These are phyloP conservation scores for Galaxias olidus DNA, from an alignment of 2,797 vertebrate species.

Conservation along the genomic window DNA sequence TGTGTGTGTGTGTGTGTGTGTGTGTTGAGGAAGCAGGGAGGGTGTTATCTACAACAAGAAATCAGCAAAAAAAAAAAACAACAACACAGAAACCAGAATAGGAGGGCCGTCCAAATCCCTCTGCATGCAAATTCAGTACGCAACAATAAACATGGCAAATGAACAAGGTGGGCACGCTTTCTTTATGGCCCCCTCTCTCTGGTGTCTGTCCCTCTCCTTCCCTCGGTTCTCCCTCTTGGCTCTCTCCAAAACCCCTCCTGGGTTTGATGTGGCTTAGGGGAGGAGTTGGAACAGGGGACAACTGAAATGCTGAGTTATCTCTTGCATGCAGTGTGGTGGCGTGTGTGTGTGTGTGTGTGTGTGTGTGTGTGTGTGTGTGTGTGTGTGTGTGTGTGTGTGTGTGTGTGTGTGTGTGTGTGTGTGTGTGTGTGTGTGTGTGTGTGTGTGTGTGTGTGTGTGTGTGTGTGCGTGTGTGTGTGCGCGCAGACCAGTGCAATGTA, in stretches of 20 bases:
- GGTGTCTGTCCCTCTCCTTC: slow-evolving; percentile 12
- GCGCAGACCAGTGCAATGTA: slow-evolving; percentile 63
- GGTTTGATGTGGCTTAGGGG: slow-evolving; percentile 80
- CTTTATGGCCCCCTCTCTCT: slow-evolving; percentile 59
- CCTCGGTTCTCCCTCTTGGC: slow-evolving; percentile 22
- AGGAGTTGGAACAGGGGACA: slow-evolving; percentile 73
- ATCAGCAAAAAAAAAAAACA: slow-evolving; percentile 73
- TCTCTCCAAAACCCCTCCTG: slow-evolving; percentile 62
- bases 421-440: background rate
- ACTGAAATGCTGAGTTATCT: slow-evolving; percentile 84
- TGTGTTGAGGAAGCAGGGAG: slow-evolving; percentile 24
- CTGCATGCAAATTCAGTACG: slow-evolving; percentile 79
- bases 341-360: slow-evolving; percentile 58
- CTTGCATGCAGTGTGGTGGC: slow-evolving; percentile 68
- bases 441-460: slow-evolving; percentile 42
- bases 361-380: slow-evolving; percentile 15
- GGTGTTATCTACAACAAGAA: slow-evolving; percentile 59
- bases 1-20: slow-evolving; percentile 32
- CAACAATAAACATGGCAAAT: slow-evolving; percentile 79
- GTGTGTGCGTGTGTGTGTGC: slow-evolving; percentile 40
- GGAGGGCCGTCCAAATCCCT: slow-evolving; percentile 75
- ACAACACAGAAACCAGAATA: slow-evolving; percentile 74
- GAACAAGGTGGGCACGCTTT: slow-evolving; percentile 77
- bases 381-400: slow-evolving; percentile 27
- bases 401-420: slow-evolving; percentile 11